Evolutionary conservation across 2,113 vertebrate genomes (phyloP).

Genomic region (Hassar affinis): DNA sequence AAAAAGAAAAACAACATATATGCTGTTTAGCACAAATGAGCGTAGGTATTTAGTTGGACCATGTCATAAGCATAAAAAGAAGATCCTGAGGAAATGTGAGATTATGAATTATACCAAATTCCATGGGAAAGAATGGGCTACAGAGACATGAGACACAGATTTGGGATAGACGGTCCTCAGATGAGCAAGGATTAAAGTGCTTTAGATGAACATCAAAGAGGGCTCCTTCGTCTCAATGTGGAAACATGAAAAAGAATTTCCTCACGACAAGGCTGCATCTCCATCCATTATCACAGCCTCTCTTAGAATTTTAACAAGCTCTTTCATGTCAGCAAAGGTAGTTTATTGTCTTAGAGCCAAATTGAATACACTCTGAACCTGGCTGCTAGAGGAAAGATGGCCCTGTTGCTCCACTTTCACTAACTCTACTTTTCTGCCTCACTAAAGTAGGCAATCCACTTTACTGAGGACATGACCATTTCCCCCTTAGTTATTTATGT

Average conservation of each 20-base stretch:
- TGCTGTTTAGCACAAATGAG: background rate
- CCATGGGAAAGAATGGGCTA: constrained; percentile 37
- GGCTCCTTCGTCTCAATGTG: constrained; percentile 48
- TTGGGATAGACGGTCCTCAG: constrained; percentile 41
- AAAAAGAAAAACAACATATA: background rate
- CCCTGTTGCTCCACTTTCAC: constrained; percentile 35
- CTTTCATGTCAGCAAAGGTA: constrained; percentile 14
- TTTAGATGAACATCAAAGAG: constrained; percentile 55
- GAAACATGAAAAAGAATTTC: constrained; percentile 59
- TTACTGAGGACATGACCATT: constrained; percentile 5
- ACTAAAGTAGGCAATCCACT: constrained; percentile 15
- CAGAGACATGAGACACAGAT: constrained; percentile 40
- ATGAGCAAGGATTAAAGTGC: constrained; percentile 54
- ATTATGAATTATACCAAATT: constrained; percentile 43
- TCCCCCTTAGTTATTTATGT: background rate
- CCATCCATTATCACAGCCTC: constrained; percentile 43
- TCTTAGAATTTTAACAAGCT: constrained; percentile 56
- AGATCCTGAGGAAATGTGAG: constrained; percentile 29
- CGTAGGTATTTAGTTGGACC: background rate
- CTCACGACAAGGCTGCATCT: constrained; percentile 37
- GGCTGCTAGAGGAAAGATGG: constrained; percentile 31
- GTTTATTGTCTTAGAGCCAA: constrained; percentile 41
- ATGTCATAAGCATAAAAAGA: constrained; percentile 24
- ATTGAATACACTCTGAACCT: constrained; percentile 31
- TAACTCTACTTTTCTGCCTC: constrained; percentile 11